These are phyloP conservation scores for Sandelia bainsii DNA, from an alignment of 2,797 vertebrate species.

Conservation along the genomic window DNA sequence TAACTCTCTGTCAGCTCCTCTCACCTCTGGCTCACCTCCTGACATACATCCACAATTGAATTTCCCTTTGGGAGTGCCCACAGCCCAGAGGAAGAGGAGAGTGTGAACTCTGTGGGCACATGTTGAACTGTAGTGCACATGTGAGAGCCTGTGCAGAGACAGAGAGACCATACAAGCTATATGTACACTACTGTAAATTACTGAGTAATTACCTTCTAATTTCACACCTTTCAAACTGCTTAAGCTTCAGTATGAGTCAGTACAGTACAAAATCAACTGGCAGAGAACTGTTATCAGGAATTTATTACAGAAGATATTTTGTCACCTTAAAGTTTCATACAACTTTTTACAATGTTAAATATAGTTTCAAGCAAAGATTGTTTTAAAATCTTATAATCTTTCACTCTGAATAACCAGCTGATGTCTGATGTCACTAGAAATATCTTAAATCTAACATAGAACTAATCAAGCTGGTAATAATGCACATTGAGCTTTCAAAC, in stretches of 20 bases:
- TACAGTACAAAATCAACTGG: not conserved
- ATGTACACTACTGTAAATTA: too few species aligned
- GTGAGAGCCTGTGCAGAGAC: not conserved
- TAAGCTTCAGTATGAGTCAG: not conserved
- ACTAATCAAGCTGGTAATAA: too few species aligned
- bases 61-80: conserved; percentile 16
- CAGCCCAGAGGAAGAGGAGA: not conserved
- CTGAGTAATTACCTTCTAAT: not conserved
- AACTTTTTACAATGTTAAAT: not conserved
- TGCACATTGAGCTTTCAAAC: not conserved
- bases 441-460: not conserved
- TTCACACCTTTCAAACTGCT: not conserved
- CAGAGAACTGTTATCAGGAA: not conserved
- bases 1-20: conserved; percentile 34
- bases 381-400: not conserved
- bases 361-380: not conserved
- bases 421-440: not conserved
- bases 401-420: not conserved
- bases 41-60: conserved; percentile 43
- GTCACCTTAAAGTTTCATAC: not conserved
- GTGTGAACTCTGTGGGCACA: not conserved
- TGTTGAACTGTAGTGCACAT: not conserved
- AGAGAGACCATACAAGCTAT: not conserved
- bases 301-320: not conserved
- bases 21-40: conserved; percentile 35